A percentile compares a stretch with the other conserved stretches of the same genome.
These are phyloP conservation scores for Melanotus villosus DNA, from an alignment of 2,888 invertebrate genomes.

Conservation along the genomic window DNA sequence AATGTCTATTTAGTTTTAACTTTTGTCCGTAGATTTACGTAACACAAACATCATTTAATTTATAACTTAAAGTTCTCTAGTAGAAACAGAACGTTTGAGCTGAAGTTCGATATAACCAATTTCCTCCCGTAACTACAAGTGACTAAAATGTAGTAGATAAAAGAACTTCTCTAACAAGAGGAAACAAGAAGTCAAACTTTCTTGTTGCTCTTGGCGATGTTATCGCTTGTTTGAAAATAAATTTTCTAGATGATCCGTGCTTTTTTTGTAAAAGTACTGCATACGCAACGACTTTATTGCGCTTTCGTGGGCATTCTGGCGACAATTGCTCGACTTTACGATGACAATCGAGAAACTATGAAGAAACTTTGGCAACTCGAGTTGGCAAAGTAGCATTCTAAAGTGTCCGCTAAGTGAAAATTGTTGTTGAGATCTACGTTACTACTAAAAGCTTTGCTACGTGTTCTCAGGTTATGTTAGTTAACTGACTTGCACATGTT, in stretches of 20 bases:
- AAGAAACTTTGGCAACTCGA: neutral
- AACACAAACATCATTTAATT: no score
- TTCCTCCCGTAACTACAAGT: neutral
- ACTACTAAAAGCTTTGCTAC: neutral
- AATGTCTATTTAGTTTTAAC: no score
- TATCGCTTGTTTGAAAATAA: constrained; percentile 22
- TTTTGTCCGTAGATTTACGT: no score
- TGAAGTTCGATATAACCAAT: constrained; percentile 3
- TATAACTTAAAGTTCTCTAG: no score
- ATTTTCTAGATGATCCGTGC: neutral
- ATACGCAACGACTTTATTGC: constrained; percentile 25
- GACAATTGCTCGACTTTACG: neutral
- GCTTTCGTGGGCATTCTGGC: constrained; percentile 19
- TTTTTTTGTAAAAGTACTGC: constrained; percentile 10
- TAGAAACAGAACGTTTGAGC: neutral
- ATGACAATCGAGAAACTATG: neutral
- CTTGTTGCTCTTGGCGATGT: constrained; percentile 9
- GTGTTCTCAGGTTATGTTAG: neutral
- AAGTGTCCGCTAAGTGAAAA: neutral
- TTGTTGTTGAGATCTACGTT: neutral
- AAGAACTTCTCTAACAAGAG: constrained; percentile 1
- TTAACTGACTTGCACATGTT: constrained; percentile 6
- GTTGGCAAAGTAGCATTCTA: neutral
- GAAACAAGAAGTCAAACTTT: neutral
- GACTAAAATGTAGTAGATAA: constrained; percentile 7